These are phyloP conservation scores for Zaprionus kolodkinae DNA, from an alignment of 1,140 invertebrate genomes.

Conservation along the genomic window DNA sequence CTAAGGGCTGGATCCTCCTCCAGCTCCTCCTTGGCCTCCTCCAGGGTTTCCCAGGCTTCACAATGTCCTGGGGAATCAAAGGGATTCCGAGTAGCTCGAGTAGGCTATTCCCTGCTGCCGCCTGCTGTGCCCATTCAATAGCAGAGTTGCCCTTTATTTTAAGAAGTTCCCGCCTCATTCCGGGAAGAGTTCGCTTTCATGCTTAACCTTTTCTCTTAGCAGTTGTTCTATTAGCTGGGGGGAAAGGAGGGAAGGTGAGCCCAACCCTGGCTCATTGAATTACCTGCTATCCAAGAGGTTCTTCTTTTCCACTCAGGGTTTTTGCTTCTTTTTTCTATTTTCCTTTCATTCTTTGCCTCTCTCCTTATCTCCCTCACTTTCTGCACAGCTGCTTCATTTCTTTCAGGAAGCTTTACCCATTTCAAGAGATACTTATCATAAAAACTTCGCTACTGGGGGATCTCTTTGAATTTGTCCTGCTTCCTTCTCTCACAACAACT, in stretches of 20 bases:
- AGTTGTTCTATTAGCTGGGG: neutral
- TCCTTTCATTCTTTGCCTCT: neutral
- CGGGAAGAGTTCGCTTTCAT: neutral
- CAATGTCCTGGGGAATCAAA: neutral
- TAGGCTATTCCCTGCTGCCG: neutral
- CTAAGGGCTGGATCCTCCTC: too few species aligned
- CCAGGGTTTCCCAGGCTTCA: too few species aligned
- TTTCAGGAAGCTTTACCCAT: neutral
- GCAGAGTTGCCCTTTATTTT: neutral
- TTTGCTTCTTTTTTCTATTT: neutral
- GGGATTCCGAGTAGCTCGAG: neutral
- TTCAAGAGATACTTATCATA: slow-evolving; percentile 5
- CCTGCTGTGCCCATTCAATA: neutral
- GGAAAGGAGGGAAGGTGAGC: too few species aligned
- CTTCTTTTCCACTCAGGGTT: neutral
- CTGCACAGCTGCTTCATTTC: neutral
- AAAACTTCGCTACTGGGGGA: neutral
- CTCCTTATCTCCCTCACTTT: neutral
- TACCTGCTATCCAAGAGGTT: neutral
- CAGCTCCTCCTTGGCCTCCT: too few species aligned
- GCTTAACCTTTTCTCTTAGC: slow-evolving; percentile 1
- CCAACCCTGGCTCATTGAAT: too few species aligned
- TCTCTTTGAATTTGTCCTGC: neutral
- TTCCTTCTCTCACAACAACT: neutral
- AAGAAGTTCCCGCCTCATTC: neutral